These are phyloP conservation scores for Phengaris alcon DNA, from an alignment of 2,888 invertebrate genomes.

Conservation along the genomic window DNA sequence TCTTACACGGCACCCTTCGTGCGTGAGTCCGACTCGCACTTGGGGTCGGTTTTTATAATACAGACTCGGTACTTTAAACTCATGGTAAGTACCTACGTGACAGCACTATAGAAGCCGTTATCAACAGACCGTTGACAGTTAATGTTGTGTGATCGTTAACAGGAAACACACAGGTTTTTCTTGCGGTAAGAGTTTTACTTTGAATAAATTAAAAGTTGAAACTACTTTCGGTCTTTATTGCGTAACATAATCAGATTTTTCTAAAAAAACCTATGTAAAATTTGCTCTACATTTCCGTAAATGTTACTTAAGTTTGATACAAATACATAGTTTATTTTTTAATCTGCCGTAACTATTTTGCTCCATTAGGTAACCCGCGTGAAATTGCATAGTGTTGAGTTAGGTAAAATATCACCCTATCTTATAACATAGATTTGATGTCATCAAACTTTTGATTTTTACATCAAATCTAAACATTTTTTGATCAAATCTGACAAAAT, in stretches of 20 bases:
- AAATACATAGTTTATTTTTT: background rate
- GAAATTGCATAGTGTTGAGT: background rate
- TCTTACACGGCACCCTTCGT: no score
- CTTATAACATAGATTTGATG: no score
- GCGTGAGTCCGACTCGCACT: no score
- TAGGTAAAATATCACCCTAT: no score
- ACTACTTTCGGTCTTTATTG: background rate
- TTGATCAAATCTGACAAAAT: background rate
- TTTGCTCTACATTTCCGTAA: background rate
- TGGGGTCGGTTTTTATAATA: no score
- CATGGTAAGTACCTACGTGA: background rate
- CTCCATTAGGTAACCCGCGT: background rate
- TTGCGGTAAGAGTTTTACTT: background rate
- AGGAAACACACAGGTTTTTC: background rate
- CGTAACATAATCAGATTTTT: background rate
- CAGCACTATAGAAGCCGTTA: background rate
- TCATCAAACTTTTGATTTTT: no score
- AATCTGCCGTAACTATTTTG: background rate
- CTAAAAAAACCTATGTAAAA: background rate
- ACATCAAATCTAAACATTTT: no score
- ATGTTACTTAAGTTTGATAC: background rate
- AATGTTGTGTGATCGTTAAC: background rate
- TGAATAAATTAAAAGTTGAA: background rate
- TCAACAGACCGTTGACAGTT: constrained; percentile 5
- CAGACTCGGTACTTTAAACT: background rate